Percentiles rank a stretch among this genome's conserved stretches.
Evolutionary conservation across 2,113 vertebrate genomes (phyloP).

Genomic region (Ondatra zibethicus): DNA sequence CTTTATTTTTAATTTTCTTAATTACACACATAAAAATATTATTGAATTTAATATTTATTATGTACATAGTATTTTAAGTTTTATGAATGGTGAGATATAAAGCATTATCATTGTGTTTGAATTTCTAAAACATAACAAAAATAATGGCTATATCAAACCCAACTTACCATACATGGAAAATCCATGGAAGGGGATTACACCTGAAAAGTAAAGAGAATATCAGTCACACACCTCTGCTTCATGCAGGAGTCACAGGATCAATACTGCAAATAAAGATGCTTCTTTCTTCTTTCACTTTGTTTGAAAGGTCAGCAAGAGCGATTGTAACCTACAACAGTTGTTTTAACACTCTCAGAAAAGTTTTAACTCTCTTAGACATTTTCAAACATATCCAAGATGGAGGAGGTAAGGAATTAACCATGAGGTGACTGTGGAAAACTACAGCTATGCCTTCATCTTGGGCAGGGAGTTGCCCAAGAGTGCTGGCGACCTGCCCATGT

Average conservation of each 20-base stretch:
- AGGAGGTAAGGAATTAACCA: not conserved
- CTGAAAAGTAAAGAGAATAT: slow-evolving; percentile 85
- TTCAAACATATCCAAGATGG: not conserved
- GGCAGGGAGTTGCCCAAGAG: not conserved
- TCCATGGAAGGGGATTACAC: slow-evolving; percentile 98
- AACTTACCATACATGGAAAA: slow-evolving; percentile 99
- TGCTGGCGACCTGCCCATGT: not conserved
- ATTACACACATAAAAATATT: slow-evolving; percentile 23
- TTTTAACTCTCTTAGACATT: not conserved
- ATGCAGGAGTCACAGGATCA: slow-evolving; percentile 10
- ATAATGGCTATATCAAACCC: slow-evolving; percentile 32
- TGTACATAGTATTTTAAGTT: not conserved
- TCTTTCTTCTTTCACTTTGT: slow-evolving; percentile 23
- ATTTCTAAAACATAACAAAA: slow-evolving; percentile 36
- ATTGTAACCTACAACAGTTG: not conserved
- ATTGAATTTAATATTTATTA: slow-evolving; percentile 47
- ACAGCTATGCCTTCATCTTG: not conserved
- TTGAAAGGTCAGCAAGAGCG: slow-evolving; percentile 40
- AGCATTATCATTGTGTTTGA: slow-evolving; percentile 48
- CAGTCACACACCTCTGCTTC: slow-evolving; percentile 3
- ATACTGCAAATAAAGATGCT: not conserved
- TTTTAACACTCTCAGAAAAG: slow-evolving; percentile 45
- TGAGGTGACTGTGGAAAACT: not conserved
- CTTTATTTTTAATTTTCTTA: not conserved
- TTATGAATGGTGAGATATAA: slow-evolving; percentile 17